Evolutionary conservation across 2,888 invertebrate genomes (phyloP).

Genomic region (Tetragnatha montana): DNA sequence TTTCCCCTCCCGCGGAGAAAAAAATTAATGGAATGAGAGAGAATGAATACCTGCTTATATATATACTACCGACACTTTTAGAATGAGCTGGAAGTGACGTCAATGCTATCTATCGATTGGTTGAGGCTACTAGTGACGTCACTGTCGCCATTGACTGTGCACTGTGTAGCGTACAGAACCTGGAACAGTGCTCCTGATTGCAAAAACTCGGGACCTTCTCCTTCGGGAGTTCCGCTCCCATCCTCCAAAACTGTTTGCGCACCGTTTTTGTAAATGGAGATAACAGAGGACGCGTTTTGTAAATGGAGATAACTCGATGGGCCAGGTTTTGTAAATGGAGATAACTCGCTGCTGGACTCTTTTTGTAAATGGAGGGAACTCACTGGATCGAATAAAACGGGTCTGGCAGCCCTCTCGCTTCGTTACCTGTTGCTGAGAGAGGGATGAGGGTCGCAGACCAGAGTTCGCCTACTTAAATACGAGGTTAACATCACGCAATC

Average conservation of each 20-base stretch:
- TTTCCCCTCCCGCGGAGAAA: slow-evolving; percentile 22
- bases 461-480: too few relatives aligned
- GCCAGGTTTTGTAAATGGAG: slow-evolving; percentile 1
- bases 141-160: slow-evolving; percentile 69
- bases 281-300: slow-evolving; percentile 15
- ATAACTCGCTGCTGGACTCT: not conserved
- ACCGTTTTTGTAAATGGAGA: not conserved
- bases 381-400: slow-evolving; percentile 32
- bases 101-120: slow-evolving; percentile 70
- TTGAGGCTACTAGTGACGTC: slow-evolving; percentile 63
- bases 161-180: slow-evolving; percentile 41
- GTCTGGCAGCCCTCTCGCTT: not conserved
- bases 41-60: slow-evolving; percentile 59
- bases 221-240: not conserved
- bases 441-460: too few relatives aligned
- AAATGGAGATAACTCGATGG: slow-evolving; percentile 5
- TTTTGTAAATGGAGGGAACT: slow-evolving; percentile 8
- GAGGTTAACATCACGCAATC: too few relatives aligned
- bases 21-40: slow-evolving; percentile 48
- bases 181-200: slow-evolving; percentile 45
- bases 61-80: slow-evolving; percentile 46
- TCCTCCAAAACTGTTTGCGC: not conserved
- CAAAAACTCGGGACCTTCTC: slow-evolving; percentile 31
- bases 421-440: not conserved
- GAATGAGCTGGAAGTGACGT: slow-evolving; percentile 66